Percentiles rank a stretch among this genome's conserved stretches.
phyloP scores from a whole-genome alignment of 2,797 vertebrate species.

The Lithobates pipiens region DNA sequence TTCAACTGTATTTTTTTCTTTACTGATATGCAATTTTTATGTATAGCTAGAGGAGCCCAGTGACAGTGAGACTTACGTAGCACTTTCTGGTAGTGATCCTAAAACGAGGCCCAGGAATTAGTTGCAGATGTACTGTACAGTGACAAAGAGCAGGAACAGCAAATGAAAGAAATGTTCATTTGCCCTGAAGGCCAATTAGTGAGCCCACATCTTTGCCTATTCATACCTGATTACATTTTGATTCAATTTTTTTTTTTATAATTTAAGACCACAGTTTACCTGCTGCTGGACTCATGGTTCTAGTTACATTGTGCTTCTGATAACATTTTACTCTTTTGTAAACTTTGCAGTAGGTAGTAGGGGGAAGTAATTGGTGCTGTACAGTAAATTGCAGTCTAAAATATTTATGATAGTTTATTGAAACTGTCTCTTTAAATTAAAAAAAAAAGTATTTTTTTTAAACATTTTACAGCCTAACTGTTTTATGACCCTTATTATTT shows the following conservation, averaged over 20 bases:
- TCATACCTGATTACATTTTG: too few relatives aligned
- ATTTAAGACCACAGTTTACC: neutral
- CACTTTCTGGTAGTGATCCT: too few relatives aligned
- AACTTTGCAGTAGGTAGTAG: neutral
- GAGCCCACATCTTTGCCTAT: too few relatives aligned
- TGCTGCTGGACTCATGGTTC: neutral
- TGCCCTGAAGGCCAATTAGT: too few relatives aligned
- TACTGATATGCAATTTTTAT: too few relatives aligned
- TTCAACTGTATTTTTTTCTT: too few relatives aligned
- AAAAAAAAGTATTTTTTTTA: slow-evolving; percentile 16
- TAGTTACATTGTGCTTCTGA: neutral
- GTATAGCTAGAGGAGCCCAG: too few relatives aligned
- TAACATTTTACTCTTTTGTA: neutral
- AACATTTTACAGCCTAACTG: slow-evolving; percentile 39
- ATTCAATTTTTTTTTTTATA: neutral
- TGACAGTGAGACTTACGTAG: too few relatives aligned
- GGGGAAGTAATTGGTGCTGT: neutral
- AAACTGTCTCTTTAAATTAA: slow-evolving; percentile 24
- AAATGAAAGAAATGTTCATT: too few relatives aligned
- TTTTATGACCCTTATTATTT: slow-evolving; percentile 60
- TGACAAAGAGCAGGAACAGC: too few relatives aligned
- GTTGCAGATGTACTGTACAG: too few relatives aligned
- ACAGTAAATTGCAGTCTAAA: neutral
- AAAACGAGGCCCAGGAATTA: too few relatives aligned
- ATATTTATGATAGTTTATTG: slow-evolving; percentile 1